Percentiles rank a stretch among this genome's conserved stretches.
phyloP scores from a whole-genome alignment of 2,113 vertebrate genomes.

The Pionites leucogaster region DNA sequence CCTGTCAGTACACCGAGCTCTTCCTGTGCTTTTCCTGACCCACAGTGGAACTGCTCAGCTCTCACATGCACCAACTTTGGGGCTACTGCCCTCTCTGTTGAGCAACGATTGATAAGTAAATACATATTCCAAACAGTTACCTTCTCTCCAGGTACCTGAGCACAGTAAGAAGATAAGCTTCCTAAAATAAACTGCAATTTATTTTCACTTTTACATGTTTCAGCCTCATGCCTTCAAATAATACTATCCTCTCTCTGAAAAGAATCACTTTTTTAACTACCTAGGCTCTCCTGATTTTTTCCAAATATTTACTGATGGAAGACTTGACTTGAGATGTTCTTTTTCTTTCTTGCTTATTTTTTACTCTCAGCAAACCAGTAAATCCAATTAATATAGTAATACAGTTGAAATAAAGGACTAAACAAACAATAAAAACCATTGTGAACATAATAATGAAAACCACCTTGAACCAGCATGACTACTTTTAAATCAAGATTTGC shows the following conservation, averaged over 20 bases:
- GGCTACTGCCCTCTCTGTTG: no score
- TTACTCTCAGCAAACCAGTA: neutral
- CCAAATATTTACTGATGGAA: neutral
- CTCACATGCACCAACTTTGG: accelerated
- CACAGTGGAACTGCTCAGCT: neutral
- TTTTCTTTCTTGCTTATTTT: neutral
- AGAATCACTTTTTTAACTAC: neutral
- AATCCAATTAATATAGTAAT: neutral
- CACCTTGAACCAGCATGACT: neutral
- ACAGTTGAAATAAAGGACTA: neutral
- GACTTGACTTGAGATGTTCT: neutral
- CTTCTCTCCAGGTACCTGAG: neutral
- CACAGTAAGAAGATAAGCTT: neutral
- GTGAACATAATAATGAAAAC: neutral
- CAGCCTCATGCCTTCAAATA: neutral
- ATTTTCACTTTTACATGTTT: neutral
- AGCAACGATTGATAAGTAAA: neutral
- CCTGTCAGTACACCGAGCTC: accelerated
- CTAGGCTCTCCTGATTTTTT: neutral
- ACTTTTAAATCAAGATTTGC: neutral
- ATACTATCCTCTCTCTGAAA: neutral
- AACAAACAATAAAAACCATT: neutral
- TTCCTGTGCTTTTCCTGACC: neutral
- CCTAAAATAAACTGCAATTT: neutral
- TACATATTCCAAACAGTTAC: neutral